phyloP scores from a whole-genome alignment of 2,888 invertebrate species.

The Rosalia funebris region DNA sequence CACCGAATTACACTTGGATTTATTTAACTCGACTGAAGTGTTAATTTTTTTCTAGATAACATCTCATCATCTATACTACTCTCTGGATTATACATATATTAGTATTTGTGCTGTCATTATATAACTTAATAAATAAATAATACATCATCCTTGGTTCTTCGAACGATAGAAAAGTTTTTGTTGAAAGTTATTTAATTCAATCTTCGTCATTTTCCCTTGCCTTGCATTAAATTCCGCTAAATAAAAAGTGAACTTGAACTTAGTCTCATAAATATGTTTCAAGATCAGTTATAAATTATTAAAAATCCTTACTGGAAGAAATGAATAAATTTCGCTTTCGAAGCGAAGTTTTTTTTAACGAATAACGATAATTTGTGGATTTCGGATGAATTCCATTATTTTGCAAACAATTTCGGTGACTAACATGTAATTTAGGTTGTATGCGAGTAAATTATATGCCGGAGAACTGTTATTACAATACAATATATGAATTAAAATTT shows the following conservation, averaged over 20 bases:
- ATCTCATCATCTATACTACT: not conserved
- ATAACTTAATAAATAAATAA: too few relatives aligned
- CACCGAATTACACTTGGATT: not conserved
- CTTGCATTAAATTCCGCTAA: not conserved
- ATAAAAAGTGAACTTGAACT: not conserved
- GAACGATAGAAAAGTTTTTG: too few relatives aligned
- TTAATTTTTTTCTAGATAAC: not conserved
- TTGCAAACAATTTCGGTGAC: not conserved
- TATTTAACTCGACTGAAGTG: not conserved
- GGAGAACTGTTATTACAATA: not conserved
- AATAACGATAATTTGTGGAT: not conserved
- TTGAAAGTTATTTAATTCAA: too few relatives aligned
- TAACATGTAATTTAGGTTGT: slow-evolving; percentile 1
- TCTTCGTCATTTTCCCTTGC: not conserved
- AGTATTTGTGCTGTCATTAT: too few relatives aligned
- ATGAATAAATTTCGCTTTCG: not conserved
- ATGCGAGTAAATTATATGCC: not conserved
- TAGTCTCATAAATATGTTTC: not conserved
- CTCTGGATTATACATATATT: not conserved
- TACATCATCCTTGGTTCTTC: too few relatives aligned
- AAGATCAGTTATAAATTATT: not conserved
- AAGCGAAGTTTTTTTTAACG: not conserved
- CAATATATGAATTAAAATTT: not conserved
- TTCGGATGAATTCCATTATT: not conserved
- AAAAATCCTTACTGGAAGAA: not conserved